Percentiles rank a stretch among this genome's conserved stretches.
Conservation (phyloP, 2,888 invertebrate species). For the Pecten maximus region DNA sequence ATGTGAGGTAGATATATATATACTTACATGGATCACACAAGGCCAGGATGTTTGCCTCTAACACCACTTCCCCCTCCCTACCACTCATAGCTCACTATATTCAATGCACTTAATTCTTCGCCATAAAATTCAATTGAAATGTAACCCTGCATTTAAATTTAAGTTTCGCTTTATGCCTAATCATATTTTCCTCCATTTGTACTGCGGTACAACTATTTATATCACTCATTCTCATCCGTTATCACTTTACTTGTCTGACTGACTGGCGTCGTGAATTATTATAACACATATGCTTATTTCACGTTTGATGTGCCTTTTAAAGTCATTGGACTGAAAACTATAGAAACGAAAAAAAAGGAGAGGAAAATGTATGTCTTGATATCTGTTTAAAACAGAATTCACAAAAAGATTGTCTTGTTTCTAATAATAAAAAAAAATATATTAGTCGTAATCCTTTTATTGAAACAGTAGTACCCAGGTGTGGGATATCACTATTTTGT, state of each 20-base stretch:
- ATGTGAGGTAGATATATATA: no score
- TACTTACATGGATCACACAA: no score
- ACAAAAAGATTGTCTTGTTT: constrained; percentile 14
- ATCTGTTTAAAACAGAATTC: not conserved
- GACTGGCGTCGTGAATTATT: constrained; percentile 1
- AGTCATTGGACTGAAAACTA: not conserved
- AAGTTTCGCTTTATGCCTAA: constrained; percentile 32
- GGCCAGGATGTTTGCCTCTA: not conserved
- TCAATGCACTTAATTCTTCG: constrained; percentile 27
- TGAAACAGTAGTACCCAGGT: not conserved
- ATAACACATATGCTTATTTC: not conserved
- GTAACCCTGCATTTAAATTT: constrained; percentile 29
- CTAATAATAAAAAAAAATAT: not conserved
- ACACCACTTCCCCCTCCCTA: not conserved
- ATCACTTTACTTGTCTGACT: not conserved
- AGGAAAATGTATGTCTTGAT: not conserved
- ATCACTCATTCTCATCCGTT: not conserved
- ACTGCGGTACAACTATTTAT: constrained; percentile 20
- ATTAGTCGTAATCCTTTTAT: not conserved
- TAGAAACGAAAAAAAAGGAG: not conserved
- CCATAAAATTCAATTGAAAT: constrained; percentile 35
- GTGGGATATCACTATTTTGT: not conserved
- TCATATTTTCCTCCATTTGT: constrained; percentile 35
- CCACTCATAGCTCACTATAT: not conserved
- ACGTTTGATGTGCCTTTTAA: not conserved